Base-by-base conservation (phyloP, 2,113 vertebrate genomes). In the Ifrita kowaldi region DNA sequence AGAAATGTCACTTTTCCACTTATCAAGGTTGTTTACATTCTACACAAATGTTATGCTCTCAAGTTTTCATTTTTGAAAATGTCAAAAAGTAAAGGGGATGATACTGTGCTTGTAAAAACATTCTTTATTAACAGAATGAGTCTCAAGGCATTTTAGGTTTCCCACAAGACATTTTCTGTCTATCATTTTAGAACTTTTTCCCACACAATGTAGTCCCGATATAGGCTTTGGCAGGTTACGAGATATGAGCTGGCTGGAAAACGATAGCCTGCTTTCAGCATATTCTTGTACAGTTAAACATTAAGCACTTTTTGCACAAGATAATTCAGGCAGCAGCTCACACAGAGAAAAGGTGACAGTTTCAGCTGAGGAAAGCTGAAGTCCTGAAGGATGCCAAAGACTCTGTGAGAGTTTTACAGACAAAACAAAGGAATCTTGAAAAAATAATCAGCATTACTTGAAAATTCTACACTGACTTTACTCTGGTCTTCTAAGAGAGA, bases 141-240 rank as follows among this genome's bases (percentile, higher is more conserved):
- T 87, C 68, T 95, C 80, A 64, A 55, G 79, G 68, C 64, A 89
- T 93, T 86, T 94, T 93, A 86, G 60, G 41, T 85, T 95, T 95
- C 95, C 90, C 85, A 93, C 52, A 90, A 88, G 63, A 84, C 64
- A 67, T 90, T 92, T 94, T 75, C 62, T 75, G 79, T 90, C 90
- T 86, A 79, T 93, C 83, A 87, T 92, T 90, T 82, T 18, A 87
- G 49, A 82, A 92, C 44, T 75, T 95, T 91, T 96, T 90, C 92
- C 93, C 92, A 96, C 88, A 87, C 73, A 92, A 57, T 7, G 5
- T 71, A 56, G 42, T 81, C 83, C 76, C 28, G n/a, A 92, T 93
- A 93, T 0, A 84, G 88, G n/a, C 49, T 90, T 92, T 90, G 73
- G 86, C 86, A 95, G 88, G 90, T 95, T 93, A 69, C 0, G 0